Base-by-base conservation (phyloP, 2,113 vertebrate species). In the Eretmochelys imbricata region DNA sequence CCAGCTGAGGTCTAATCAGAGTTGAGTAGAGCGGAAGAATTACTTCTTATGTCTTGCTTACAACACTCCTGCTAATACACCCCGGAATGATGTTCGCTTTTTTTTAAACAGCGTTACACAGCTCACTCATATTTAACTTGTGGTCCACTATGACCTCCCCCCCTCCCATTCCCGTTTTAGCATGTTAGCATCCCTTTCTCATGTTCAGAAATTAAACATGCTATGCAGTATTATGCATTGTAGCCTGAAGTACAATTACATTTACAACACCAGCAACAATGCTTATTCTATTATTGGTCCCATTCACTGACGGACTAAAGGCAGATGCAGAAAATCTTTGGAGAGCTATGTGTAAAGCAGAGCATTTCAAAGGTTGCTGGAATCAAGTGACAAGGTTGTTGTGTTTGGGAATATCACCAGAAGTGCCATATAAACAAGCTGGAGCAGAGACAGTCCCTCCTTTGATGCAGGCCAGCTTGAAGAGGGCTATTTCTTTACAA, bases 311-410 rank as follows among this genome's bases (percentile, higher is more conserved):
- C 69, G 62, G 53, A 87, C 82, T 82, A 65, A 42, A 42, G 29
- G 55, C 35, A 51, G 46, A 46, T 72, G 81, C 46, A 25, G 9
- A 35, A 85, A 49, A 57, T 53, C 59, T 50, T 42, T 54, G 25
- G 76, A 90, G 13, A 46, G 35, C 25, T 42, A 0, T 46, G 0
- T 72, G 25, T 16, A 92, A 93, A 53, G 27, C 1, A 1, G 38
- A 90, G 11, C 29, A 31, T 87, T 89, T 87, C 76, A 55, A 72
- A 75, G 12, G n/a, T 48, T 81, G 29, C n/a, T 51, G 29, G n/a
- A 72, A 69, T 62, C 92, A 87, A 69, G n/a, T 42, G 89, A 54
- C 12, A 53, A 55, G 16, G 42, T 24, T 13, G 24, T 35, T 16
- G 11, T 24, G 24, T 19, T 82, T 35, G 20, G 46, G 62, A 79